These are phyloP conservation scores for Heteronetta atricapilla DNA, from an alignment of 2,113 vertebrate genomes.

Conservation along the genomic window DNA sequence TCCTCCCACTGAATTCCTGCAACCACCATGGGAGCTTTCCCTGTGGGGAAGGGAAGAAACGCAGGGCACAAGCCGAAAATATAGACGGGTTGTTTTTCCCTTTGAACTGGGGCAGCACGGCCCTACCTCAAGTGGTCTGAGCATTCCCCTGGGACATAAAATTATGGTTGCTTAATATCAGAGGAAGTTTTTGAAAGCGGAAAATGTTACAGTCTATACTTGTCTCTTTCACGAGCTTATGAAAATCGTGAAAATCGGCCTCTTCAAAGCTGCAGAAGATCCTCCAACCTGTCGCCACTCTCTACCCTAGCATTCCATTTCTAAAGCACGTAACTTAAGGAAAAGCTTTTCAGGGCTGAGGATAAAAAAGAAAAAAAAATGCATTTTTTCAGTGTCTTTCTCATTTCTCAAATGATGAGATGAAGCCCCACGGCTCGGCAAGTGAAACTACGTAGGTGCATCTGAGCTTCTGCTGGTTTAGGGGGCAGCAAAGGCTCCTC, in stretches of 20 bases:
- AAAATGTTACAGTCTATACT: not conserved
- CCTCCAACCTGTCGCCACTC: not conserved
- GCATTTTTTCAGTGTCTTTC: not conserved
- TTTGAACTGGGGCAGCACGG: not conserved
- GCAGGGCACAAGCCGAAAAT: not conserved
- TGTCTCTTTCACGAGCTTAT: not conserved
- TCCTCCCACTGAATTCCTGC: slow-evolving; percentile 20
- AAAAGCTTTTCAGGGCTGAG: not conserved
- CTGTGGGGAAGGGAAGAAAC: not conserved
- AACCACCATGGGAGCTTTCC: not conserved
- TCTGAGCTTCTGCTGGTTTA: not conserved
- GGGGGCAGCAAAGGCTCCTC: not conserved
- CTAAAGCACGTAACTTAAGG: not conserved
- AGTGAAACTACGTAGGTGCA: not conserved
- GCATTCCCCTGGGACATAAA: not conserved
- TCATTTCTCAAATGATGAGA: not conserved
- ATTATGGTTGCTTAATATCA: not conserved
- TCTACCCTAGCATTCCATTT: not conserved
- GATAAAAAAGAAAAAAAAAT: not conserved
- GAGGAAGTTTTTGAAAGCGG: not conserved
- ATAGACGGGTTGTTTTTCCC: not conserved
- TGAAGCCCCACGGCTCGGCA: not conserved
- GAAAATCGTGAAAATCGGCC: not conserved
- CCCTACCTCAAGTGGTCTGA: not conserved
- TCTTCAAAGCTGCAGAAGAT: not conserved